These are phyloP conservation scores for Cosmopolites sordidus DNA, from an alignment of 2,888 invertebrate species.

Conservation along the genomic window DNA sequence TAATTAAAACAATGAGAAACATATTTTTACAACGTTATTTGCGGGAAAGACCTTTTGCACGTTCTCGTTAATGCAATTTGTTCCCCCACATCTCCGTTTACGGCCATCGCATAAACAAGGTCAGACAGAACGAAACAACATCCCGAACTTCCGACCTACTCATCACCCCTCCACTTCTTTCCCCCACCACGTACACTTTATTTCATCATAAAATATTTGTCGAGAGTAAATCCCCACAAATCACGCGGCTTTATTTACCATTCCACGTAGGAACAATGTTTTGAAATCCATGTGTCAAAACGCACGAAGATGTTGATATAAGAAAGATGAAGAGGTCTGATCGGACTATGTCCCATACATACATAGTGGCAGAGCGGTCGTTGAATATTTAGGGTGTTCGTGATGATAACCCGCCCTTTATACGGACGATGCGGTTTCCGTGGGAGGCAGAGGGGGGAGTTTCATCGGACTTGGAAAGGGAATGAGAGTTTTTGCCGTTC, in stretches of 20 bases:
- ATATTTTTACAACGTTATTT: too few relatives aligned
- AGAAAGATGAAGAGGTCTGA: conserved; percentile 40
- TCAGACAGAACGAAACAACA: too few relatives aligned
- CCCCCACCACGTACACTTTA: conserved; percentile 4
- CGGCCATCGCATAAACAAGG: too few relatives aligned
- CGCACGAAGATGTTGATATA: conserved; percentile 39
- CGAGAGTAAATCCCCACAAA: conserved; percentile 24
- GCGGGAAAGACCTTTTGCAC: too few relatives aligned
- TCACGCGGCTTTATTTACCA: conserved; percentile 32
- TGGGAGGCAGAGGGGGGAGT: too few relatives aligned
- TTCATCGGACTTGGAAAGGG: too few relatives aligned
- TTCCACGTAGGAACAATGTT: conserved; percentile 40
- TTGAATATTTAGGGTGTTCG: conserved; percentile 47
- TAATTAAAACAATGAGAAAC: too few relatives aligned
- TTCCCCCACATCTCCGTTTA: too few relatives aligned
- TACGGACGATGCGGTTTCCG: conserved; percentile 3
- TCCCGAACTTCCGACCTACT: too few relatives aligned
- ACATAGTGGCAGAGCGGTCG: conserved; percentile 42
- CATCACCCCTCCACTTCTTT: too few relatives aligned
- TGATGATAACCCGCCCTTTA: conserved; percentile 33
- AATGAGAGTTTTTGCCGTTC: too few relatives aligned
- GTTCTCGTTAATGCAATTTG: too few relatives aligned
- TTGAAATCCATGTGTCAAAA: conserved; percentile 39
- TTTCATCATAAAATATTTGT: conserved; percentile 24
- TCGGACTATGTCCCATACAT: conserved; percentile 40